Percentiles rank a stretch among this genome's conserved stretches.
phyloP scores from a whole-genome alignment of 35 echinoderm and acorn worm species.

The Diadema setosum region DNA sequence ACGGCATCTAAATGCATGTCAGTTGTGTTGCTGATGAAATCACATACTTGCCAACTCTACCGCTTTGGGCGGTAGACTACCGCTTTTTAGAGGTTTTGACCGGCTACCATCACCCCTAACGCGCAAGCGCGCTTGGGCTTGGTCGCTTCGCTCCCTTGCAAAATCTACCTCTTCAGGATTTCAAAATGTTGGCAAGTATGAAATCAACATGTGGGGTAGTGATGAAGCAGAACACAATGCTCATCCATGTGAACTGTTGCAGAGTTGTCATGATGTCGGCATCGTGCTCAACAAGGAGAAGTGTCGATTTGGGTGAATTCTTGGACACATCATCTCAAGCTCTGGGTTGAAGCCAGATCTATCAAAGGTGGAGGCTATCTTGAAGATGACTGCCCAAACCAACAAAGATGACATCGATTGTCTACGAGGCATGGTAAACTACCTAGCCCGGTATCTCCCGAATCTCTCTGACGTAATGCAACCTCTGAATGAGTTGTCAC shows the following conservation, averaged over 20 bases:
- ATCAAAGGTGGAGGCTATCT: constrained; percentile 26
- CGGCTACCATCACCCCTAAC: too few species aligned
- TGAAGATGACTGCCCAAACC: neutral
- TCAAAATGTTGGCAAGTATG: too few species aligned
- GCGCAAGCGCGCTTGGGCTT: too few species aligned
- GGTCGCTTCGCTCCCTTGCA: too few species aligned
- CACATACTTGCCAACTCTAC: too few species aligned
- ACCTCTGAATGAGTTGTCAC: neutral
- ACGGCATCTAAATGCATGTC: too few species aligned
- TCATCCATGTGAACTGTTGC: neutral
- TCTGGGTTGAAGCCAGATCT: constrained; percentile 29
- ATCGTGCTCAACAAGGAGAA: constrained; percentile 59
- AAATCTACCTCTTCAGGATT: too few species aligned
- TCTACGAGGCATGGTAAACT: constrained; percentile 14
- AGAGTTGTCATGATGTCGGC: constrained; percentile 42
- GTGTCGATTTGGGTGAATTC: constrained; percentile 40
- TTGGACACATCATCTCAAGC: constrained; percentile 52
- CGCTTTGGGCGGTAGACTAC: too few species aligned
- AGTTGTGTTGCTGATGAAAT: too few species aligned
- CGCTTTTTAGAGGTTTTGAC: too few species aligned
- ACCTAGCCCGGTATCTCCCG: neutral
- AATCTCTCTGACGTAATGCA: neutral
- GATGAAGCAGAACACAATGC: neutral
- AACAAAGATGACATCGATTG: constrained; percentile 11
- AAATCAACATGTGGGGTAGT: constrained; percentile 35